Conservation (phyloP, 2,888 invertebrate species). For the Pseudanteris insignis region DNA sequence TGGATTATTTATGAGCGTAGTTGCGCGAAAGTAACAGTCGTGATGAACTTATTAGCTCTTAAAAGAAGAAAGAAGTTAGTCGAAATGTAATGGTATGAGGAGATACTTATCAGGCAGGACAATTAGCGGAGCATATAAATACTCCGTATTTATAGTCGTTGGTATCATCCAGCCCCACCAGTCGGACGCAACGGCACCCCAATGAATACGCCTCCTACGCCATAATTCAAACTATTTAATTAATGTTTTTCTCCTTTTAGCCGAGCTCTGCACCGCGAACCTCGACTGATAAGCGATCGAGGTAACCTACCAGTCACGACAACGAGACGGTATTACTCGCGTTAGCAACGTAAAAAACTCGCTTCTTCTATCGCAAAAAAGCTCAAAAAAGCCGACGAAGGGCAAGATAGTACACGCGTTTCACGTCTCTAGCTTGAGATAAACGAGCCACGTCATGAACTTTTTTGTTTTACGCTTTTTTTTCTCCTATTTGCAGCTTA, state of each 20-base stretch:
- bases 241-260: slow-evolving; percentile 54
- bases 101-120: slow-evolving; percentile 64
- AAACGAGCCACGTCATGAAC: slow-evolving; percentile 38
- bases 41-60: slow-evolving; percentile 44
- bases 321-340: slow-evolving; percentile 42
- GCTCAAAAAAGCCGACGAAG: slow-evolving; percentile 27
- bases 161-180: slow-evolving; percentile 52
- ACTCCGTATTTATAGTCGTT: slow-evolving; percentile 61
- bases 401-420: slow-evolving; percentile 46
- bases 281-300: slow-evolving; percentile 45
- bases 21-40: slow-evolving; percentile 46
- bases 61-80: slow-evolving; percentile 50
- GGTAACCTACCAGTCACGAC: slow-evolving; percentile 46
- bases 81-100: slow-evolving; percentile 58
- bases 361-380: slow-evolving; percentile 25
- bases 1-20: slow-evolving; percentile 44
- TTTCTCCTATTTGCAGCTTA: slow-evolving; percentile 30
- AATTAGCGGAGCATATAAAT: slow-evolving; percentile 65
- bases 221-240: slow-evolving; percentile 61
- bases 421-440: slow-evolving; percentile 44
- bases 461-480: slow-evolving; percentile 16
- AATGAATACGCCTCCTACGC: slow-evolving; percentile 40
- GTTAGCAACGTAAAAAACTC: slow-evolving; percentile 37
- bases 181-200: slow-evolving; percentile 40
- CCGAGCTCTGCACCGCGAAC: slow-evolving; percentile 38